Conservation (phyloP, 2,113 vertebrate genomes). For the Pomatostomus ruficeps region DNA sequence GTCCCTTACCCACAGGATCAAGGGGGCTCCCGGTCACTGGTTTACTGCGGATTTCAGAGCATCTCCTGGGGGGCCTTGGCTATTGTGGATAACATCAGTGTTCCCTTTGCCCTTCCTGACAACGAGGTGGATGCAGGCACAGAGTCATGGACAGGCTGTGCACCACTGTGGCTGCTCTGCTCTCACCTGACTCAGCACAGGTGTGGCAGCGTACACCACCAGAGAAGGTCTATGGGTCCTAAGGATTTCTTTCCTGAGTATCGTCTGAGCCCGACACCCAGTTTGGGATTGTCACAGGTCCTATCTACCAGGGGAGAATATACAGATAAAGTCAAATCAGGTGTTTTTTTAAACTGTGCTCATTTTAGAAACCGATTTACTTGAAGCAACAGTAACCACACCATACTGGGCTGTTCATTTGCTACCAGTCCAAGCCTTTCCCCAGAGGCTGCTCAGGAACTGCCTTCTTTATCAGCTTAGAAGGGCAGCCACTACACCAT, state of each 20-base stretch:
- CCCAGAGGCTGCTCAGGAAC: neutral
- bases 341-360: neutral
- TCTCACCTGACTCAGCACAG: neutral
- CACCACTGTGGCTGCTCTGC: neutral
- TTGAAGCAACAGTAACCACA: neutral
- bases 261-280: neutral
- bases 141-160: fast-evolving
- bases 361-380: neutral
- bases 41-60: neutral
- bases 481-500: neutral
- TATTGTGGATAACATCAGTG: neutral
- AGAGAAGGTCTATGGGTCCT: neutral
- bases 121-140: neutral
- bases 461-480: neutral
- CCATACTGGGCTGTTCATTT: neutral
- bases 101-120: neutral
- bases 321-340: neutral
- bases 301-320: neutral
- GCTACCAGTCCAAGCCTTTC: neutral
- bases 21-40: neutral
- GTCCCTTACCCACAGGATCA: neutral
- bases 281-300: neutral
- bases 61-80: neutral
- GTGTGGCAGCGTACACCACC: fast-evolving
- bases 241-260: neutral